A percentile compares a stretch with the other conserved stretches of the same genome.
Conservation (phyloP, 2,888 invertebrate species). For the Carpatolechia fugitivella region DNA sequence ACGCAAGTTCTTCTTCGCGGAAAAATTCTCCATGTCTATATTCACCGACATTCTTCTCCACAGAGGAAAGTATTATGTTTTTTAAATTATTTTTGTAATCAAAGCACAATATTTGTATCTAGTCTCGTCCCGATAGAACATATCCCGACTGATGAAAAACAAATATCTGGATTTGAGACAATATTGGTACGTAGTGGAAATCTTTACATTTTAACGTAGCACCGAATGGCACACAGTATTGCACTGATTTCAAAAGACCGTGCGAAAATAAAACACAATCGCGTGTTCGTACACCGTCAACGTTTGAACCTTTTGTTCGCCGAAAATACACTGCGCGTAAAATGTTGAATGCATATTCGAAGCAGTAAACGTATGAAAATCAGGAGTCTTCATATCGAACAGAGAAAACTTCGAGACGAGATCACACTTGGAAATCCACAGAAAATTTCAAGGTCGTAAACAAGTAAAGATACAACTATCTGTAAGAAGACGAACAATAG, state of each 20-base stretch:
- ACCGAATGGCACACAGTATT: not conserved
- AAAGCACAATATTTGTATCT: too few relatives aligned
- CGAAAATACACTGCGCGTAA: constrained; percentile 64
- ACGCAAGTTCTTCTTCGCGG: constrained; percentile 66
- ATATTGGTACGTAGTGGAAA: too few relatives aligned
- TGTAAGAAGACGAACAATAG: too few relatives aligned
- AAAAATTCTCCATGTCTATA: constrained; percentile 69
- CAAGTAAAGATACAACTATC: too few relatives aligned
- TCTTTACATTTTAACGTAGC: too few relatives aligned
- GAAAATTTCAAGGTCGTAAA: too few relatives aligned
- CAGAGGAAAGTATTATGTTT: not conserved
- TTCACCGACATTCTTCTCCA: constrained; percentile 57
- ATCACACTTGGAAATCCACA: not conserved
- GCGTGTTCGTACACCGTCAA: not conserved
- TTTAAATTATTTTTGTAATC: not conserved
- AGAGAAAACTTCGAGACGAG: constrained; percentile 44
- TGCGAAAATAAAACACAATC: not conserved
- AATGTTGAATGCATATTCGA: constrained; percentile 59
- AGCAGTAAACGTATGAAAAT: constrained; percentile 53
- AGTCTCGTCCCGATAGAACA: too few relatives aligned
- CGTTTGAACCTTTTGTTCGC: constrained; percentile 60
- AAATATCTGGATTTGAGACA: too few relatives aligned
- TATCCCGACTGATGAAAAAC: too few relatives aligned
- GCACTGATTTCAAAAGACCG: constrained; percentile 2
- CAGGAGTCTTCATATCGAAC: constrained; percentile 51